Conservation (phyloP, 2,888 invertebrate genomes). For the Pyrrhosoma nymphula region DNA sequence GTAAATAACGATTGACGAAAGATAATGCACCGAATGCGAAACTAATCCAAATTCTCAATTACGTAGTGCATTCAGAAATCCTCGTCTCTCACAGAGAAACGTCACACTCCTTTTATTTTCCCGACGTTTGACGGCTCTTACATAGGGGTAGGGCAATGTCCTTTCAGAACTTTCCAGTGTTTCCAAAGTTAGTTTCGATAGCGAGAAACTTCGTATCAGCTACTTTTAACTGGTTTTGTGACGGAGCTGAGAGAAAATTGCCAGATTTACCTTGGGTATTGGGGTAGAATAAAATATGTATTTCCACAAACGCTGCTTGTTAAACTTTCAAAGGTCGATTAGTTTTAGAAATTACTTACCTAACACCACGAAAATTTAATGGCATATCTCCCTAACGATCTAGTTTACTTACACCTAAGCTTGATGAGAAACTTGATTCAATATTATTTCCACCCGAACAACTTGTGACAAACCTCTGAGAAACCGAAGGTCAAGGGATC, state of each 20-base stretch:
- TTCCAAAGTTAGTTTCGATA: neutral
- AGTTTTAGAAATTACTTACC: neutral
- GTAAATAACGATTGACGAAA: too few relatives aligned
- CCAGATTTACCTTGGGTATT: neutral
- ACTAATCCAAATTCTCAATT: too few relatives aligned
- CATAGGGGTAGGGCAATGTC: constrained; percentile 29
- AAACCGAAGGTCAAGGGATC: too few relatives aligned
- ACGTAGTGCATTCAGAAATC: too few relatives aligned
- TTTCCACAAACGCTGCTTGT: neutral
- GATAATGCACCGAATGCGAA: neutral
- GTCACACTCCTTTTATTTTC: neutral
- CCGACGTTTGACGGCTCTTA: neutral
- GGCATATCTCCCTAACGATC: too few relatives aligned
- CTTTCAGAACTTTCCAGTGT: neutral
- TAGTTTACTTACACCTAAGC: too few relatives aligned
- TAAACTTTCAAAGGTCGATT: neutral
- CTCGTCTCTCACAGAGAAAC: neutral
- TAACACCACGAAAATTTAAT: neutral
- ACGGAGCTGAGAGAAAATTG: neutral
- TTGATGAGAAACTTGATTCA: too few relatives aligned
- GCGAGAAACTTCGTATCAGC: neutral
- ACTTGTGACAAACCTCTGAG: too few relatives aligned
- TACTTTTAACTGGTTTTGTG: neutral
- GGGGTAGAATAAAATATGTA: neutral
- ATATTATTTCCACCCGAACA: too few relatives aligned